Conservation (phyloP, 2,113 vertebrate species). For the Pseudopodoces humilis region DNA sequence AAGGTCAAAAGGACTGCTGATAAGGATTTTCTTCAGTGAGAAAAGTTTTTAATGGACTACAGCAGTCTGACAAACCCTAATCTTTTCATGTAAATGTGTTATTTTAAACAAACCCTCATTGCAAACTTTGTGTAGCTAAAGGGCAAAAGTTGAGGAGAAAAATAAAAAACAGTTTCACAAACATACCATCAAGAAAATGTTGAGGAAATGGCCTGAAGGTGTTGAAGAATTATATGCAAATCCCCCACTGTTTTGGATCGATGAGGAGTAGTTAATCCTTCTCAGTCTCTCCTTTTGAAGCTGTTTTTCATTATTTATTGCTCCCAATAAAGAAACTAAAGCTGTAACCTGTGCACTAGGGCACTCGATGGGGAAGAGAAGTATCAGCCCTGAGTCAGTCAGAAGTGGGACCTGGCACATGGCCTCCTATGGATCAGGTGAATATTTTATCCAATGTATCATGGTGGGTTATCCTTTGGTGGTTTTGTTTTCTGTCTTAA, state of each 20-base stretch:
- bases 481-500: not conserved
- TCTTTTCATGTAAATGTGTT: not conserved
- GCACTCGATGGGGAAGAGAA: not conserved
- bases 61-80: not conserved
- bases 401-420: not conserved
- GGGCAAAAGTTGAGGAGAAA: not conserved
- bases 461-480: not conserved
- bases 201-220: not conserved
- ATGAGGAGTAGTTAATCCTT: slow-evolving; percentile 29
- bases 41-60: not conserved
- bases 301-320: slow-evolving; percentile 42
- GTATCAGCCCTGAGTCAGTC: not conserved
- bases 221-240: slow-evolving; percentile 19
- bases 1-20: not conserved
- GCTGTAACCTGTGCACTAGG: not conserved
- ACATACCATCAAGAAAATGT: not conserved
- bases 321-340: not conserved
- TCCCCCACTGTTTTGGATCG: not conserved
- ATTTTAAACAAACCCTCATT: not conserved
- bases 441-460: not conserved
- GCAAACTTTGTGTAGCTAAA: not conserved
- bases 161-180: not conserved
- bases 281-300: slow-evolving; percentile 6
- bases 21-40: not conserved
- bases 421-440: not conserved